These are phyloP conservation scores for Neelides folsomi DNA, from an alignment of 2,888 invertebrate species.

Conservation along the genomic window DNA sequence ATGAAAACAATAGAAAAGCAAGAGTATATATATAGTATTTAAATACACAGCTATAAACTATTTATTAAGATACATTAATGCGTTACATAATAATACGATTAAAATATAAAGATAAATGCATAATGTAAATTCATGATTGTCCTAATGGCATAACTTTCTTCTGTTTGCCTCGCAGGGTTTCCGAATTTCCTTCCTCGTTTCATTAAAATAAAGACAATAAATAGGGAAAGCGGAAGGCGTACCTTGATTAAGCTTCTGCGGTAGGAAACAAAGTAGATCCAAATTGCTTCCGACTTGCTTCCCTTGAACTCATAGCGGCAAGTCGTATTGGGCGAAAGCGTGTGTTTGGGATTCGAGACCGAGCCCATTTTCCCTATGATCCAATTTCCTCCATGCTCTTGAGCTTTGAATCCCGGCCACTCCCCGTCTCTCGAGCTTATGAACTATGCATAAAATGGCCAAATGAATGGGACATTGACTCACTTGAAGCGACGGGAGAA, in stretches of 20 bases:
- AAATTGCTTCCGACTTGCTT: constrained; percentile 61
- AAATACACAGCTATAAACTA: too few species aligned
- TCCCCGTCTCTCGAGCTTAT: constrained; percentile 49
- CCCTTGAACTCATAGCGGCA: constrained; percentile 76
- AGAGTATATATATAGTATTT: too few species aligned
- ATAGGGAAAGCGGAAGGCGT: background rate
- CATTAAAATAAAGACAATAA: background rate
- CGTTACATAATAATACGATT: too few species aligned
- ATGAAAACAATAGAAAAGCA: too few species aligned
- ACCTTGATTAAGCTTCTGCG: constrained; percentile 64
- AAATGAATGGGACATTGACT: background rate
- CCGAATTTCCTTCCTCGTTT: too few species aligned
- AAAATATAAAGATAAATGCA: too few species aligned
- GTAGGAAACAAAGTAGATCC: constrained; percentile 79
- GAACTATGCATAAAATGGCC: constrained; percentile 35
- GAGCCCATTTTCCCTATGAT: constrained; percentile 25
- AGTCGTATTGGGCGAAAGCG: constrained; percentile 69
- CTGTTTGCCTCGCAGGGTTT: too few species aligned
- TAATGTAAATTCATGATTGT: too few species aligned
- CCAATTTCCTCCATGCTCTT: constrained; percentile 32
- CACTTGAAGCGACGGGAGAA: background rate
- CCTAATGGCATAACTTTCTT: too few species aligned
- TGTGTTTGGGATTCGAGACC: constrained; percentile 52
- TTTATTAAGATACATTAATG: too few species aligned
- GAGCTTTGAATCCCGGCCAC: constrained; percentile 20